Base-by-base conservation (phyloP, 2,888 invertebrate species). In the Serripes groenlandicus region DNA sequence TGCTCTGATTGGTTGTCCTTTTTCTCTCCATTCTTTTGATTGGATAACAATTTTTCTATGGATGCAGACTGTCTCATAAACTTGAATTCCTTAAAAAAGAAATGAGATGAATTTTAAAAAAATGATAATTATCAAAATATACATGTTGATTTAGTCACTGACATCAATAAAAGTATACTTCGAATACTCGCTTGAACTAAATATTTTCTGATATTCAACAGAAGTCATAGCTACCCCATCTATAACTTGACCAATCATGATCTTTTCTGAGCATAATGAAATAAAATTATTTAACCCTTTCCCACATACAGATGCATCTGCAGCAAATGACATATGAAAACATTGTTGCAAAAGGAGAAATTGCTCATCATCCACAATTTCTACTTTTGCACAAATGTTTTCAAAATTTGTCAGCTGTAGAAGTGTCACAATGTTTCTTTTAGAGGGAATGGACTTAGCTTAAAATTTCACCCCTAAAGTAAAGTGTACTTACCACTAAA, bases 401-500 rank as follows among this genome's bases (percentile, higher is more conserved):
- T 54, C 23, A 15, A 54, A 54, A 54, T 15, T 54, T 54, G 54
- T 54, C 54, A n/a, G 9, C 54, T 54, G 23, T n/a, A 54, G n/a
- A 15, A 15, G 18, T n/a, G 9, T 54, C 18, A 35, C 21, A 54
- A 11, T 18, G 18, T n/a, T n/a, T n/a, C n/a, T n/a, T n/a, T n/a
- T n/a, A n/a, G n/a, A 42, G n/a, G n/a, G 42, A 42, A 11, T 42
- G 9, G 42, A 18, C 9, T 18, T 11, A 42, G 42, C 42, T 18
- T 42, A 42, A 42, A 42, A 18, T 42, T 42, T 42, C 18, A 18
- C 42, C 42, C 9, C 18, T 42, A 42, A 42, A 11, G 18, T 11
- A 58, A 5, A 26, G 28, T 26, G 5, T 52, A 83, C 90, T 95
- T 94, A 97, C 98, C 95, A 98, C 97, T 60, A 99, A 95, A 92